Base-by-base conservation (phyloP, 1,140 invertebrate species). In the Drosophila suzukii region DNA sequence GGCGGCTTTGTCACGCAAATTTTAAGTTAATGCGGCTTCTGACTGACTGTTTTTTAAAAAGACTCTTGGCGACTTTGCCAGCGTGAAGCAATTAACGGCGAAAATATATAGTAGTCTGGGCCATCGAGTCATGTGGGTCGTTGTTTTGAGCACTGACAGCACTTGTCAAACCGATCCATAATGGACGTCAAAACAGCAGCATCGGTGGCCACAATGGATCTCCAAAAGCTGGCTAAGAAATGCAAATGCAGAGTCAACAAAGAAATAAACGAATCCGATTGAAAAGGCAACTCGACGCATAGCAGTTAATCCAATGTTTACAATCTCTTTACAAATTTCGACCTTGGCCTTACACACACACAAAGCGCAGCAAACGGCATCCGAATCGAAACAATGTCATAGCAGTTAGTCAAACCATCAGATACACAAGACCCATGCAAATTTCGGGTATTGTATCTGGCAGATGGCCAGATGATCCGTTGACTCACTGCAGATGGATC, bases 301-400 rank as follows among this genome's bases (percentile, higher is more conserved):
- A 82, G 71, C 81, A 82, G 70, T 66, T 76, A 78, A 88, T 84
- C 84, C 84, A 84, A 84, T 84, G 84, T 78, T 88, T 88, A 88
- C 84, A 88, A 88, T 88, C 84, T 88, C 85, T 88, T 88, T 88
- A 88, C 84, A 89, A 88, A 89, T 89, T 88, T 88, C 39, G 51
- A 84, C 83, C 83, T 89, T 88, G 83, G 83, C 83, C 83, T 86
- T 86, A 83, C 83, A 34, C 7, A 10, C 75, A 70, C 47, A 82
- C 59, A 70, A 77, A 83, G 73, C 79, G 84, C 78, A 86, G 61
- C 78, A 88, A 86, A 70, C 75, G 70, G 62, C 75, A 82, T 59
- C 79, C 36, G 49, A 73, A 36, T 67, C 38, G 58, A 82, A 83
- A 88, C 83, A 86, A 88, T 86, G 83, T 89, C 83, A 86, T 61